Conservation (phyloP, 2,113 vertebrate species). For the Brachyhypopomus gauderio region DNA sequence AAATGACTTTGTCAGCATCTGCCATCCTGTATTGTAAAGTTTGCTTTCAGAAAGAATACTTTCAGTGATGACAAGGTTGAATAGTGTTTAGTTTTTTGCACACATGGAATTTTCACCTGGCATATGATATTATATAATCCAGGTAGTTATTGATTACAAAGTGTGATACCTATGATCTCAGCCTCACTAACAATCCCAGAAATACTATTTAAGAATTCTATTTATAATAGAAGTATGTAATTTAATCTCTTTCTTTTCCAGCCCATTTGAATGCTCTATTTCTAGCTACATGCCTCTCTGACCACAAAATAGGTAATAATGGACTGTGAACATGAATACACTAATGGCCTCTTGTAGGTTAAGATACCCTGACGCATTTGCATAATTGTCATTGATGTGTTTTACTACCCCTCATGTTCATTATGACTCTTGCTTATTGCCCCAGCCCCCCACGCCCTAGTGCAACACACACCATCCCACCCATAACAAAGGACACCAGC, state of each 20-base stretch:
- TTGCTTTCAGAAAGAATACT: too few species aligned
- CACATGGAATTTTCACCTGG: too few species aligned
- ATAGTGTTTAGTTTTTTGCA: too few species aligned
- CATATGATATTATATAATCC: too few species aligned
- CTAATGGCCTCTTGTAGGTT: conserved; percentile 42
- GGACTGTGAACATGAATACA: conserved; percentile 50
- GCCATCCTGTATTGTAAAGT: too few species aligned
- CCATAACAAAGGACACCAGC: not conserved
- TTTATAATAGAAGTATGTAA: too few species aligned
- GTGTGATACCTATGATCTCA: too few species aligned
- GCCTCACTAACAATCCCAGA: too few species aligned
- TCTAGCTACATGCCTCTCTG: not conserved
- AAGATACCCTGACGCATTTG: conserved; percentile 26
- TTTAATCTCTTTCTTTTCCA: conserved; percentile 42
- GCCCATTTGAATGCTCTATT: not conserved
- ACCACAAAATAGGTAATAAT: conserved; percentile 31
- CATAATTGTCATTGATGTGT: conserved; percentile 35
- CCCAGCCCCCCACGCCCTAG: not conserved
- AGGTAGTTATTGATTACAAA: too few species aligned
- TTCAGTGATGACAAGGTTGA: too few species aligned
- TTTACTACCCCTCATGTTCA: conserved; percentile 30
- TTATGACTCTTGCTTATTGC: not conserved
- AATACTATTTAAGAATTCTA: too few species aligned
- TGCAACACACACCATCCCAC: conserved; percentile 4
- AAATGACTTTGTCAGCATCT: too few species aligned